Base-by-base conservation (phyloP, 2,797 vertebrate species). In the Myotis daubentonii region DNA sequence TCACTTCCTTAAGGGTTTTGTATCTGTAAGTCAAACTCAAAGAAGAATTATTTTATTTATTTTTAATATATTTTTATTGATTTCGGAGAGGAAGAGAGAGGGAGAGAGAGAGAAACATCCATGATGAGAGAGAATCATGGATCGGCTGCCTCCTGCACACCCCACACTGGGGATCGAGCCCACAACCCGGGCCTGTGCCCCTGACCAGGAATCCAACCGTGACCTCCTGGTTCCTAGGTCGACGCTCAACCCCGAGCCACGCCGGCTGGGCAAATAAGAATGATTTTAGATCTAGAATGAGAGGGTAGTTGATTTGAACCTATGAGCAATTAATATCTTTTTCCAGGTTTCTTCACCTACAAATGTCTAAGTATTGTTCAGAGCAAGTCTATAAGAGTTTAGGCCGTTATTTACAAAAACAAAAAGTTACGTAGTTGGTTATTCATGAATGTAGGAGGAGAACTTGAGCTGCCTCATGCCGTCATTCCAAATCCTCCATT, bases 261-360 rank as follows among this genome's bases (percentile, higher is more conserved):
- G 49, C 49, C 2, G 16, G 49, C 49, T 1, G 16, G 49, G 49
- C 49, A 51, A 11, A 47, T 74, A 86, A 79, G 17, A 82, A 76
- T 49, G 44, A 44, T 83, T 93, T 83, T 60, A 53, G 38, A 84
- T 89, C 19, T 25, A 85, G 41, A 92, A 65, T 90, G 38, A 81
- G 36, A 78, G n/a, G 15, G 6, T 49, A 44, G 70, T 87, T 83
- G 60, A 90, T 85, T 84, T 93, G 60, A 87, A 15, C 82, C 28
- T 93, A 0, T 44, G 93, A 60, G 60, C 84, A 41, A 57, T 76
- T 86, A 91, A 55, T 88, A 51, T 74, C 10, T 1, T 80, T 41
- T 91, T 68, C 33, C 84, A 65, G 36, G 11, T 88, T 94, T 85
- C 65, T 68, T 75, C 47, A 74, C 25, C 17, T 80, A 85, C 2